These are phyloP conservation scores for Dendronephthya gigantea DNA, from an alignment of 64 coral and sea anemone genomes.

Conservation along the genomic window DNA sequence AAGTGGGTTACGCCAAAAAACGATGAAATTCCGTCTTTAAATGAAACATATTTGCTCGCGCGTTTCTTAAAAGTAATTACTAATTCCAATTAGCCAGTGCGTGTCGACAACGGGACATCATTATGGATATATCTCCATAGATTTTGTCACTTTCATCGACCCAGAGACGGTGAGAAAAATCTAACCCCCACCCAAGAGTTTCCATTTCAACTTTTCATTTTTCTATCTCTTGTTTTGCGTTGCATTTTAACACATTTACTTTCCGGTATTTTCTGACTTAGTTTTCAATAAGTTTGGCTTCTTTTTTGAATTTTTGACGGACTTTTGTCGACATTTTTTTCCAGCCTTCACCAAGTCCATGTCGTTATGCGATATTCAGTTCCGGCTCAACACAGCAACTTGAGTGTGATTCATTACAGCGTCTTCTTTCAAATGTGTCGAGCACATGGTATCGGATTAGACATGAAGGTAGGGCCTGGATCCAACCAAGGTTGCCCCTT, in stretches of 20 bases:
- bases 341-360: constrained; percentile 71
- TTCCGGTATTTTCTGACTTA: too few species aligned
- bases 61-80: too few species aligned
- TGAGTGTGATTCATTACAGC: constrained; percentile 97
- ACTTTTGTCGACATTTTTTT: constrained; percentile 5
- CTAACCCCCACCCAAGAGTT: neutral
- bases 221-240: too few species aligned
- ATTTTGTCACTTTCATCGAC: constrained; percentile 95
- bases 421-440: constrained; percentile 99
- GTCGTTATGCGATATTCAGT: constrained; percentile 81
- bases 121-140: constrained; percentile 86
- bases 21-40: too few species aligned
- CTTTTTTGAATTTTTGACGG: too few species aligned
- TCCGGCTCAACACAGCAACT: constrained; percentile 69
- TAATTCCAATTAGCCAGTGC: too few species aligned
- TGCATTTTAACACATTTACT: too few species aligned
- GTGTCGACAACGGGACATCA: constrained; percentile 65
- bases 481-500: too few species aligned
- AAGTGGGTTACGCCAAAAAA: too few species aligned
- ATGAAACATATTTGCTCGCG: too few species aligned
- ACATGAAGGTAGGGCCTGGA: constrained; percentile 82
- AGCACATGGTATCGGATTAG: constrained; percentile 93
- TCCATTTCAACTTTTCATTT: neutral
- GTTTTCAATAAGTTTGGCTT: neutral
- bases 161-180: constrained; percentile 57